A percentile compares a stretch with the other conserved stretches of the same genome.
phyloP scores from a whole-genome alignment of 2,888 invertebrate genomes.

The Glyphotaelius pellucidus region DNA sequence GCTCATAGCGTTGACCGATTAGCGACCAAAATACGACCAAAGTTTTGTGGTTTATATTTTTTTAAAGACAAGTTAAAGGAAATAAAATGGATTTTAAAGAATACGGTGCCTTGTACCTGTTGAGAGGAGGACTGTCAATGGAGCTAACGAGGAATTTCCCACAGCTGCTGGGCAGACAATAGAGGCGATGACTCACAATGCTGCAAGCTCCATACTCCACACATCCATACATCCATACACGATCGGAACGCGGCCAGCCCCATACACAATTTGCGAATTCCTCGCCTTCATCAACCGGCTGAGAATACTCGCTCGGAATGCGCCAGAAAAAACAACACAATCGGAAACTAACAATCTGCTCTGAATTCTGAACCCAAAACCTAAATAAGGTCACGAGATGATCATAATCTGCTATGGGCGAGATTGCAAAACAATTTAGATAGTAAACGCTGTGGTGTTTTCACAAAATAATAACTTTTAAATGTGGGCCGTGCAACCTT shows the following conservation, averaged over 20 bases:
- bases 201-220: neutral
- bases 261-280: constrained; percentile 35
- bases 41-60: neutral
- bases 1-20: neutral
- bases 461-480: too few relatives aligned
- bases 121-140: neutral
- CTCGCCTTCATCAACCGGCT: constrained; percentile 5
- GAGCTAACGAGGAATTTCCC: constrained; percentile 21
- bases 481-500: neutral
- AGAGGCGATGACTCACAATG: constrained; percentile 22
- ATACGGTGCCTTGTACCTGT: neutral
- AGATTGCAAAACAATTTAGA: neutral
- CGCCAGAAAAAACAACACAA: constrained; percentile 31
- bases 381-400: neutral
- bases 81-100: neutral
- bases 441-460: neutral
- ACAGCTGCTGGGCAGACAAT: constrained; percentile 33
- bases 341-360: constrained; percentile 28
- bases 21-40: neutral
- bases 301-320: constrained; percentile 35
- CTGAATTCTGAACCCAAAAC: neutral
- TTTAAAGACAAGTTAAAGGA: neutral
- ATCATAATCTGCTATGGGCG: neutral
- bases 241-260: constrained; percentile 26
- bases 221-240: constrained; percentile 16